Base-by-base conservation (phyloP, 2,113 vertebrate genomes). In the Falco punctatus region DNA sequence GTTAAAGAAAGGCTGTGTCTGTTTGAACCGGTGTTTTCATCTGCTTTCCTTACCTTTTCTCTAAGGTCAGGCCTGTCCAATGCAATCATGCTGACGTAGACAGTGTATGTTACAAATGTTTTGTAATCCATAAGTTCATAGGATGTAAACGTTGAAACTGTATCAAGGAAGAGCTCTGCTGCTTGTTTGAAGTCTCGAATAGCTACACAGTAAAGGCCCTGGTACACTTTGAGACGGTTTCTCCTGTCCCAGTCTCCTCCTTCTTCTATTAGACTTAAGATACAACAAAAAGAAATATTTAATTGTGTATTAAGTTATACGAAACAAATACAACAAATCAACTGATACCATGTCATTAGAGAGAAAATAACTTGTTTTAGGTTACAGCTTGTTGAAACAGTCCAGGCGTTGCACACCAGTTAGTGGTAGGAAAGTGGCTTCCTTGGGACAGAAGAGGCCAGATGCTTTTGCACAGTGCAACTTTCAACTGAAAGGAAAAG, bases 71-170 rank as follows among this genome's bases (percentile, higher is more conserved):
- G 99, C 94, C 99, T 98, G 94, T 99, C 99, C 64, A 99, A 98
- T 2, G 99, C 99, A 7, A 99, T 99, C 99, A 99, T 99, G 98
- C 99, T 99, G 97, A 99, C 99, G 3, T 99, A 99, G 61, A 99
- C 99, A 0, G 99, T 99, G 91, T 99, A 99, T 0, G 99, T 99
- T 51, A 99, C 99, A 78, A 99, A 99, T 0, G 99, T 99, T 97
- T 99, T 99, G 98, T 99, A 99, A 98, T 99, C 99, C 99, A 99
- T 99, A 54, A 99, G 99, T 97, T 99, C 99, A 10, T 99, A 99
- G 42, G 99, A 99, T n/a, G 99, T 99, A 92, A 99, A 99, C 0
- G 99, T 99, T 8, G 99, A 99, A 28, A 99, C 99, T 0, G 99
- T 99, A 96, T 99, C 99, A 7, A 99, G 98, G 96, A 99, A 99